phyloP scores from a whole-genome alignment of 2,797 vertebrate genomes.

The Pterois miles region DNA sequence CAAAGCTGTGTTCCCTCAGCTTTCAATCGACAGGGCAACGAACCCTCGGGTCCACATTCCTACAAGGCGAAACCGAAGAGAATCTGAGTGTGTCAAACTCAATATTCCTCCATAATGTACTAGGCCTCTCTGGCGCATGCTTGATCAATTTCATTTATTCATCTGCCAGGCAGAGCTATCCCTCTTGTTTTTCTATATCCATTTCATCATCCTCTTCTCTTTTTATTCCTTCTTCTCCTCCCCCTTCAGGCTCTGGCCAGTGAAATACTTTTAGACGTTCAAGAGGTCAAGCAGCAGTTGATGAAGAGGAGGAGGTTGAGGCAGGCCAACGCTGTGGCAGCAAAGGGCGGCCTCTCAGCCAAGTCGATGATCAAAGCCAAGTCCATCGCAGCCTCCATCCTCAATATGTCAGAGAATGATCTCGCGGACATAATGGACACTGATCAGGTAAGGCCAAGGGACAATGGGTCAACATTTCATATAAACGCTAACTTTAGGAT shows the following conservation, averaged over 20 bases:
- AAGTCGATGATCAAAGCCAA: slow-evolving; percentile 90
- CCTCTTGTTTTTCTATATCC: slow-evolving; percentile 75
- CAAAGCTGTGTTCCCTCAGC: slow-evolving; percentile 78
- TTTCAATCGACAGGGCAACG: slow-evolving; percentile 79
- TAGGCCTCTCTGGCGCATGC: slow-evolving; percentile 78
- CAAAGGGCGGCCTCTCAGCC: slow-evolving; percentile 78
- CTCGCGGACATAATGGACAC: slow-evolving; percentile 90
- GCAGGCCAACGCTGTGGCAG: slow-evolving; percentile 73
- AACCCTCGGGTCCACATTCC: slow-evolving; percentile 77
- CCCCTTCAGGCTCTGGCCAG: slow-evolving; percentile 84
- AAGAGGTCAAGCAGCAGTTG: slow-evolving; percentile 84
- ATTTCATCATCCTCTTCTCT: slow-evolving; percentile 75
- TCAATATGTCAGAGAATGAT: slow-evolving; percentile 92
- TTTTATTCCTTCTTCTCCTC: slow-evolving; percentile 61
- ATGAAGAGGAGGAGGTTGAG: slow-evolving; percentile 85
- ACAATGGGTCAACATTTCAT: slow-evolving; percentile 41
- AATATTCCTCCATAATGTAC: slow-evolving; percentile 84
- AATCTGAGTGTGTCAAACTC: slow-evolving; percentile 83
- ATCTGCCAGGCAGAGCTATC: slow-evolving; percentile 75
- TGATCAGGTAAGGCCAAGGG: slow-evolving; percentile 84
- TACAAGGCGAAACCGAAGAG: slow-evolving; percentile 77
- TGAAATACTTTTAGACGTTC: slow-evolving; percentile 86
- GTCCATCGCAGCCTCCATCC: slow-evolving; percentile 91
- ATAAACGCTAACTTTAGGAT: slow-evolving; percentile 54
- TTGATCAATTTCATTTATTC: slow-evolving; percentile 85